Evolutionary conservation across 2,113 vertebrate genomes (phyloP), one percentile per base, ranked within the genome.

Genomic region (Saguinus imperator): DNA sequence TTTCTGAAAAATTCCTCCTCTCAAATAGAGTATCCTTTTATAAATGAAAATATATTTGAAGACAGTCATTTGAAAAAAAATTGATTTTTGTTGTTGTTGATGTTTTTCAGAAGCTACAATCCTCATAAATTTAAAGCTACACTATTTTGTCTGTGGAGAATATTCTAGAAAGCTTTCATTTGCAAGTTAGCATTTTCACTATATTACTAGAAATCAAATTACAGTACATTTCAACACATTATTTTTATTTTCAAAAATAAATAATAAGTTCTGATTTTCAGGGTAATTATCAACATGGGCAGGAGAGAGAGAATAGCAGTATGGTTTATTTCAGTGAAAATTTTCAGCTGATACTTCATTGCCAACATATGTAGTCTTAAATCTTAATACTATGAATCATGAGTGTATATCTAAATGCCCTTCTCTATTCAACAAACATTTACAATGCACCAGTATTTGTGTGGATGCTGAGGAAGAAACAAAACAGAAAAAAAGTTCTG

Each of bases 171-270:
- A 29, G 32, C 1, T n/a, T 80, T 43, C 40, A 48, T 92, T 83
- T 70, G 35, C 3, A 84, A 50, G 43, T 73, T 52, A 55, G 21
- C 27, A 92, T 75, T 86, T 37, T 27, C 64, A 35, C 0, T 55
- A 1, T 75, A 90, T 90, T 90, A 0, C 14, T 79, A 80, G 25
- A 16, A 87, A 75, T 68, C 6, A 58, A 94, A 55, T 55, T 70
- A 70, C 55, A 80, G 58, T 40, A 76, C 48, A 80, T 68, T 48
- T 75, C 2, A 96, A 50, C 81, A 72, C 88, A 73, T 88, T 87
- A 89, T 84, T 95, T 80, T 64, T 43, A 14, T n/a, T 35, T 93
- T 82, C 29, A 72, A 77, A 94, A 89, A 13, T 52, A 86, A 61
- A 32, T 11, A 27, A 35, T 37, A 57, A 81, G 6, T 68, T 64